Evolutionary conservation across 2,113 vertebrate genomes (phyloP).

Genomic region (Rhineura floridana): DNA sequence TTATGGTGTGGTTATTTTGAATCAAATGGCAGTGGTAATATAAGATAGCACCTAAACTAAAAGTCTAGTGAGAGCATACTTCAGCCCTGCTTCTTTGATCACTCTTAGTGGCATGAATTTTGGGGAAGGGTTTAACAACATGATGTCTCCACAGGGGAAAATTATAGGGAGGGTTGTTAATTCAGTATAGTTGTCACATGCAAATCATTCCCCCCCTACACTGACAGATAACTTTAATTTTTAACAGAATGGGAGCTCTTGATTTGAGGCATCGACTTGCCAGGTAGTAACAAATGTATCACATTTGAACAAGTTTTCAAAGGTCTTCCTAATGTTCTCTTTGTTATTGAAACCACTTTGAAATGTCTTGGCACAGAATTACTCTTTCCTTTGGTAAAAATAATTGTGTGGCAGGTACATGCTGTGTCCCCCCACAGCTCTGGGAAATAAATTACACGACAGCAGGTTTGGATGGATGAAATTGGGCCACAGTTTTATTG

Average conservation of each 20-base stretch:
- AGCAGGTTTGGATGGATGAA: too few species aligned
- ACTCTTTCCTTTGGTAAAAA: not conserved
- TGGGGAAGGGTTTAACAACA: not conserved
- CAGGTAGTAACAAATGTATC: not conserved
- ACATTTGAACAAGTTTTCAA: not conserved
- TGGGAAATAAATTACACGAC: too few species aligned
- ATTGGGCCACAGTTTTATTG: too few species aligned
- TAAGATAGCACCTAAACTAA: not conserved
- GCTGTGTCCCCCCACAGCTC: too few species aligned
- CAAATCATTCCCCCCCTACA: not conserved
- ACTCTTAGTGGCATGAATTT: not conserved
- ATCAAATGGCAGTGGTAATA: not conserved
- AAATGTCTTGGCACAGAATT: not conserved
- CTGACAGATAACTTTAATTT: not conserved
- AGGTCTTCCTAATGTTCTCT: not conserved
- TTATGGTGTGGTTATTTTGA: not conserved
- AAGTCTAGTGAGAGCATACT: not conserved
- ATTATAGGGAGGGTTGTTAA: not conserved
- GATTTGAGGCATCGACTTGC: not conserved
- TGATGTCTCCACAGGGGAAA: not conserved
- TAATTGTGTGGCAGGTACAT: too few species aligned
- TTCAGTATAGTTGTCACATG: not conserved
- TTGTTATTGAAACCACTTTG: not conserved
- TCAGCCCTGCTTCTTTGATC: not conserved
- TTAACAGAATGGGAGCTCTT: not conserved